Base-by-base conservation (phyloP, 2,888 invertebrate genomes). In the Apomyelois bistriatella region DNA sequence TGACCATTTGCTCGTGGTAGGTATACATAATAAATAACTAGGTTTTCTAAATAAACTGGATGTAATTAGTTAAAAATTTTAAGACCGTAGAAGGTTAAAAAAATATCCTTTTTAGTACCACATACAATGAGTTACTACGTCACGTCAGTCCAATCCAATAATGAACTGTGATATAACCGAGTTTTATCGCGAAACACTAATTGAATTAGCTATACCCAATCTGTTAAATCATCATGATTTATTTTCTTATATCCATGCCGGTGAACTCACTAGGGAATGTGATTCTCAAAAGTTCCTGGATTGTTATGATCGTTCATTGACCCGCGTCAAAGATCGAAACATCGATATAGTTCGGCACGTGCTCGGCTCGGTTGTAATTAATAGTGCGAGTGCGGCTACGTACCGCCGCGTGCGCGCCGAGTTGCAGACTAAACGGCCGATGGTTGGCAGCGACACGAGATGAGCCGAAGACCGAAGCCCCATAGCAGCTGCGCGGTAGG, bases 401-500 rank as follows among this genome's bases (percentile, higher is more conserved):
- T 85, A 78, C 79, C 77, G 62, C 72, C 84, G 77, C 81, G 76
- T 71, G 80, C 85, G 82, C 86, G 85, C 74, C 83, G 72, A 69
- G 64, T 60, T 66, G 76, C 74, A 74, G 79, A 86, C 87, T 86
- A 82, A 81, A 68, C 66, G 64, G 60, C 66, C 69, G 67, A 68
- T 57, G 62, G 59, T 64, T 58, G 58, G 55, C 61, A 58, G 55
- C 60, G 61, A 60, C 66, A 66, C 68, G 79, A 85, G 83, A 85
- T 83, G 82, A 77, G n/a, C n/a, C n/a, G n/a, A n/a, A n/a, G 22
- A 73, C 76, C 68, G 68, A 70, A 68, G 74, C 74, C 74, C 74
- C 69, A 71, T 71, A 73, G 73, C 79, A 76, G 79, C 82, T 80
- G 81, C 80, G 74, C 70, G 67, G 68, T 61, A 66, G 30, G 40